Evolutionary conservation across 2,888 invertebrate species (phyloP).

Genomic region (Morpho helenor): DNA sequence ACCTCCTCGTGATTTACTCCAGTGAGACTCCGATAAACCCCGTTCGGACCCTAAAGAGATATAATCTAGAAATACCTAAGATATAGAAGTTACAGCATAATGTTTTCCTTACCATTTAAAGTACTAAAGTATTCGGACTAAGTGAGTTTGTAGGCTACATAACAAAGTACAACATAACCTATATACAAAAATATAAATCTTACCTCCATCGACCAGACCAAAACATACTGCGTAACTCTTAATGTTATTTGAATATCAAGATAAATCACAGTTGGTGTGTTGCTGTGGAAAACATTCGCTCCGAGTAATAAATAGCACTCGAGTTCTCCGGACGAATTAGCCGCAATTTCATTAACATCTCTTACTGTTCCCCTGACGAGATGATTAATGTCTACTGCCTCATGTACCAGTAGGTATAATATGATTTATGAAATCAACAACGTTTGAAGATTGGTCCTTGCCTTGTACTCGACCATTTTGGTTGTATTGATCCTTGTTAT

Average conservation of each 20-base stretch:
- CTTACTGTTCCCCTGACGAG: slow-evolving; percentile 37
- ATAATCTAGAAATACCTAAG: too few relatives aligned
- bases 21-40: too few relatives aligned
- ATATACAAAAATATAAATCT: too few relatives aligned
- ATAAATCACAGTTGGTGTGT: slow-evolving; percentile 31
- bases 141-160: too few relatives aligned
- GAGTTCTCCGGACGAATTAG: slow-evolving; percentile 43
- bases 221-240: not conserved
- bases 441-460: slow-evolving; percentile 10
- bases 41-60: too few relatives aligned
- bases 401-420: slow-evolving; percentile 2
- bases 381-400: slow-evolving; percentile 43
- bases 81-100: too few relatives aligned
- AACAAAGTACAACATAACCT: too few relatives aligned
- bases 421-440: slow-evolving; percentile 20
- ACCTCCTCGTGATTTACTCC: too few relatives aligned
- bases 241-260: slow-evolving; percentile 13
- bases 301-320: slow-evolving; percentile 29
- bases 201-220: not conserved
- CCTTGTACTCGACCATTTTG: not conserved
- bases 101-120: too few relatives aligned
- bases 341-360: slow-evolving; percentile 49
- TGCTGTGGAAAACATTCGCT: slow-evolving; percentile 45
- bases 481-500: not conserved
- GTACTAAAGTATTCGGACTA: too few relatives aligned